Percentiles rank a stretch among this genome's conserved stretches.
These are phyloP conservation scores for Perizoma flavofasciatum DNA, from an alignment of 2,888 invertebrate genomes.

Conservation along the genomic window DNA sequence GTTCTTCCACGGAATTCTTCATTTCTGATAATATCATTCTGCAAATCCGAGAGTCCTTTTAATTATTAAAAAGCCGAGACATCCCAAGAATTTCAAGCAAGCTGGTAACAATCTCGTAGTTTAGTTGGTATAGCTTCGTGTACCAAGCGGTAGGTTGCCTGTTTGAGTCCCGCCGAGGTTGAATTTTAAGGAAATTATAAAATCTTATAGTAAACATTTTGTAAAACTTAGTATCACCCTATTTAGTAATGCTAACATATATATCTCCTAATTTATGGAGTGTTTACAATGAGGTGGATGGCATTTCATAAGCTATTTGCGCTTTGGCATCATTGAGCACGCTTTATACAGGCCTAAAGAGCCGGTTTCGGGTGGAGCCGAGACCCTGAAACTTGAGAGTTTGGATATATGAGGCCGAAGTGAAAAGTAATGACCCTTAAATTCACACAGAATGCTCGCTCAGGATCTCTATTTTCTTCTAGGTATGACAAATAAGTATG, in stretches of 20 bases:
- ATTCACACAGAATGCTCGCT: background rate
- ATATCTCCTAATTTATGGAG: slow-evolving; percentile 19
- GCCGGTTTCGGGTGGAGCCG: slow-evolving; percentile 20
- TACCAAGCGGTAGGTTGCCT: too few species aligned
- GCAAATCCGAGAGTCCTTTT: too few species aligned
- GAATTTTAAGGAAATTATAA: too few species aligned
- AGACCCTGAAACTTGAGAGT: slow-evolving; percentile 1
- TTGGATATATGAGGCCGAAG: background rate
- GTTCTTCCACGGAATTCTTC: too few species aligned
- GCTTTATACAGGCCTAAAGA: slow-evolving; percentile 12
- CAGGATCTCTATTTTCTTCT: background rate
- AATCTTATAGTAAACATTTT: background rate
- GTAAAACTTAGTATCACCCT: slow-evolving; percentile 34
- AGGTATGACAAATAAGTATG: too few species aligned
- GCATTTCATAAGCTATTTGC: slow-evolving; percentile 42
- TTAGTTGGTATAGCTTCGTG: too few species aligned
- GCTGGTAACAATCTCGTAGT: too few species aligned
- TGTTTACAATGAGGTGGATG: slow-evolving; percentile 26
- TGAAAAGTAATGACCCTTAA: background rate
- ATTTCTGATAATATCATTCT: too few species aligned
- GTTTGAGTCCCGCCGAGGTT: too few species aligned
- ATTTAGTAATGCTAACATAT: slow-evolving; percentile 38
- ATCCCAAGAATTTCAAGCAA: too few species aligned
- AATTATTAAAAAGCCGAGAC: too few species aligned
- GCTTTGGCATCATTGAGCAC: slow-evolving; percentile 19